Percentiles rank a stretch among this genome's conserved stretches.
These are phyloP conservation scores for Strigamia crassipes DNA, from an alignment of 2,888 invertebrate species.

Conservation along the genomic window DNA sequence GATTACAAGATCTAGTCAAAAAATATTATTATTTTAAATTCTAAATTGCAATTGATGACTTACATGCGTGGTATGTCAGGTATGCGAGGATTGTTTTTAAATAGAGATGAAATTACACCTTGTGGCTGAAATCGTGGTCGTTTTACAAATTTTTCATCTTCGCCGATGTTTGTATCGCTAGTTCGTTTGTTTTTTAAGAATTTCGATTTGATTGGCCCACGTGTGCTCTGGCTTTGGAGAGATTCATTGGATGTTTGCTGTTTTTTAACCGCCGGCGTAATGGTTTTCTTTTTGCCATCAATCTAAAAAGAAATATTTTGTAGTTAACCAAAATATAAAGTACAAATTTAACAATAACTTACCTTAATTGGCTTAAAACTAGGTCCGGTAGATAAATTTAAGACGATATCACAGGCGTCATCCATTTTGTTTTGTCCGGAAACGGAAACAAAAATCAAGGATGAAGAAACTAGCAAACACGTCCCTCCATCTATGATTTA, in stretches of 20 bases:
- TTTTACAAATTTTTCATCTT: neutral
- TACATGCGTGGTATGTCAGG: neutral
- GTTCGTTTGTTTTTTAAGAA: neutral
- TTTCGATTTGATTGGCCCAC: neutral
- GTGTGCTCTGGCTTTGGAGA: neutral
- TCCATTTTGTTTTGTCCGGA: conserved; percentile 11
- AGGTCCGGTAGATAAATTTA: neutral
- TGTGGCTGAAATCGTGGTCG: neutral
- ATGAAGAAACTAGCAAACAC: neutral
- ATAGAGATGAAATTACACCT: neutral
- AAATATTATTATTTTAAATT: neutral
- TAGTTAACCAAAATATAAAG: neutral
- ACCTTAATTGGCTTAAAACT: neutral
- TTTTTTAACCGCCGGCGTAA: neutral
- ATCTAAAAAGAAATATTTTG: neutral
- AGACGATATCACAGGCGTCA: neutral
- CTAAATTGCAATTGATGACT: neutral
- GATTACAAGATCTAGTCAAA: neutral
- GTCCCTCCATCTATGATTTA: neutral
- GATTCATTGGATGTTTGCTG: neutral
- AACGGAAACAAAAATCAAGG: neutral
- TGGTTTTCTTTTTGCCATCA: neutral
- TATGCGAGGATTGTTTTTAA: conserved; percentile 8
- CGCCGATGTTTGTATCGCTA: neutral
- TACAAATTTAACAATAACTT: neutral